Base-by-base conservation (phyloP, 1,140 invertebrate genomes). In the Plectrocnemia conspersa region DNA sequence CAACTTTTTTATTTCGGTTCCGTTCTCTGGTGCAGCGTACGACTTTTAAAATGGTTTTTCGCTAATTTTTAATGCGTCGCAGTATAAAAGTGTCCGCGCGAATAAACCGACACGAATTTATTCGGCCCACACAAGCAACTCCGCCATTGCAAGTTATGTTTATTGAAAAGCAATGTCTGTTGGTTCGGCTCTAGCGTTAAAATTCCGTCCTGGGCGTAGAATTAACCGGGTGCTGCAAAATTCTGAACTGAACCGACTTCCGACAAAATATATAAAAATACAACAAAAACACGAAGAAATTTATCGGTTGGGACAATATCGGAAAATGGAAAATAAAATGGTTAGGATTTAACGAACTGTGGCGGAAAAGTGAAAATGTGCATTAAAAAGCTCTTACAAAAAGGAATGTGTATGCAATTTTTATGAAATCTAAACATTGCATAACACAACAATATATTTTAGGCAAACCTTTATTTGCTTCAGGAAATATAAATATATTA, bases 161-260 rank as follows among this genome's bases (percentile, higher is more conserved):
- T 56, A 60, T 60, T 56, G 58, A 59, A 59, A 59, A 59, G 57
- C 38, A 29, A 59, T 59, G 52, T 55, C 52, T 54, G 57, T 54
- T n/a, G 46, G 54, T 48, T 54, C 45, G 56, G 24, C 10, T 47
- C 35, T 46, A 42, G 42, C 32, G 49, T 32, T 36, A 46, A 35
- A 44, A 29, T 35, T 3, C 23, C 33, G 56, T 53, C 42, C 56
- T 46, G 45, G n/a, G n/a, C n/a, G n/a, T n/a, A n/a, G n/a, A n/a
- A n/a, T n/a, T n/a, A n/a, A n/a, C n/a, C n/a, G n/a, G n/a, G n/a
- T n/a, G n/a, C n/a, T n/a, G n/a, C n/a, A n/a, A n/a, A n/a, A n/a
- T 50, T 58, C 40, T 48, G 50, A 33, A 35, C 16, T 16, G 56
- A 42, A 42, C 22, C 45, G 19, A 49, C 53, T 54, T 49, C 49